A percentile compares a stretch with the other conserved stretches of the same genome.
Conservation (phyloP, 92 coral and sea anemone genomes). For the Zoanthus sociatus region DNA sequence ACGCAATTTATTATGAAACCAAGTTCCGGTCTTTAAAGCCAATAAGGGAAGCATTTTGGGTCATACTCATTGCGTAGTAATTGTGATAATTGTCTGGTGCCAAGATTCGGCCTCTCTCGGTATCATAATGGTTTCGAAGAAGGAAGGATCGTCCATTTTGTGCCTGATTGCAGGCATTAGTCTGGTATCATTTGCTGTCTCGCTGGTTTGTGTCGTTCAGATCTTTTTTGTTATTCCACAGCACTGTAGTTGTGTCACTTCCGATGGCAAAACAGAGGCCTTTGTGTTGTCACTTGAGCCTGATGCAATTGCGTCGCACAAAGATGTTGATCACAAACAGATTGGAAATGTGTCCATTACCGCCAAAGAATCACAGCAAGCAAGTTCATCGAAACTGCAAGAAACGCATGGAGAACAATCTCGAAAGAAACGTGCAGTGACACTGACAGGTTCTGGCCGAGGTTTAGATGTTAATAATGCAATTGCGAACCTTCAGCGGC, state of each 20-base stretch:
- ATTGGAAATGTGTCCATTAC: not conserved
- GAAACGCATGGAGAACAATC: not conserved
- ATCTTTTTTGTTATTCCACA: constrained; percentile 37
- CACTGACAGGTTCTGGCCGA: too few species aligned
- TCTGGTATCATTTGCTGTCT: constrained; percentile 21
- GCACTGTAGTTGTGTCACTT: constrained; percentile 30
- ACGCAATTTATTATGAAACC: constrained; percentile 6
- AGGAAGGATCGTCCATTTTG: constrained; percentile 39
- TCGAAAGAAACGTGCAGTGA: constrained; percentile 1
- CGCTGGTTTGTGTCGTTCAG: constrained; percentile 41
- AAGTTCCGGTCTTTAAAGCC: constrained; percentile 23
- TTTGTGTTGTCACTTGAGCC: constrained; percentile 12
- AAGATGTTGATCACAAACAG: not conserved
- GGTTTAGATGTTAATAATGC: not conserved
- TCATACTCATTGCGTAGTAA: not conserved
- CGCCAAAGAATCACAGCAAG: not conserved
- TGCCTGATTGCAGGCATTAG: constrained; percentile 25
- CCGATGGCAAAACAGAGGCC: constrained; percentile 38
- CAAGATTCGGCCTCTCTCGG: constrained; percentile 44
- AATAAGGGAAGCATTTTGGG: not conserved
- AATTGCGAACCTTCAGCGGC: constrained; percentile 16
- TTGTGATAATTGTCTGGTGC: constrained; percentile 26
- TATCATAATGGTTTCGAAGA: constrained; percentile 39
- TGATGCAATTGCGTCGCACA: not conserved
- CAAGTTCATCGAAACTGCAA: not conserved